Conservation (phyloP, 2,113 vertebrate genomes). For the Furnarius figulus region DNA sequence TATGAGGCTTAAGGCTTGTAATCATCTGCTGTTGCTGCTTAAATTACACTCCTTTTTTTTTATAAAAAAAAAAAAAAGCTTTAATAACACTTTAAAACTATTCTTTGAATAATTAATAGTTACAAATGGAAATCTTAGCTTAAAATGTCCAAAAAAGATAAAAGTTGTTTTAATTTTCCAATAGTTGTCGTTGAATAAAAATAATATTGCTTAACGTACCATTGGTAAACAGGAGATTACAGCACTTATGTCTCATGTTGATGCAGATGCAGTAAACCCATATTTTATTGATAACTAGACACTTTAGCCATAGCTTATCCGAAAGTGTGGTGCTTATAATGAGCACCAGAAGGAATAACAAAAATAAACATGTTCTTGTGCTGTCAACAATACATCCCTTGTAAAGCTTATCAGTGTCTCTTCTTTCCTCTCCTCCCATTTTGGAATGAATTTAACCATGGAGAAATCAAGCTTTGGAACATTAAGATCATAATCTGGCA, state of each 20-base stretch:
- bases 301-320: neutral
- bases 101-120: slow-evolving; percentile 81
- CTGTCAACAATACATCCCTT: neutral
- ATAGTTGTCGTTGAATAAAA: slow-evolving; percentile 64
- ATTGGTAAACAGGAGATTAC: slow-evolving; percentile 52
- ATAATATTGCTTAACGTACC: slow-evolving; percentile 45
- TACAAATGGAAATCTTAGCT: slow-evolving; percentile 76
- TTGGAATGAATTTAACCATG: neutral
- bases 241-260: slow-evolving; percentile 2
- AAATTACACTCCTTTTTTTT: slow-evolving; percentile 67
- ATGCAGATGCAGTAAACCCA: slow-evolving; percentile 7
- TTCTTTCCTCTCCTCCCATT: neutral
- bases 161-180: slow-evolving; percentile 74
- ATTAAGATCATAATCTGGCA: neutral
- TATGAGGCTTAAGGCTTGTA: slow-evolving; percentile 37
- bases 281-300: slow-evolving; percentile 22
- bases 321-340: neutral
- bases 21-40: slow-evolving; percentile 67
- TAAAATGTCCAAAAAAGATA: slow-evolving; percentile 75
- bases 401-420: neutral
- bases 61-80: neutral
- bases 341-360: slow-evolving; percentile 50
- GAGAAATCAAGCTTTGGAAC: neutral
- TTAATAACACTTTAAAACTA: slow-evolving; percentile 70
- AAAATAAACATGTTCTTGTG: slow-evolving; percentile 31